Percentiles rank a stretch among this genome's conserved stretches.
Conservation (phyloP, 2,797 vertebrate species). For the Tenualosa ilisha region DNA sequence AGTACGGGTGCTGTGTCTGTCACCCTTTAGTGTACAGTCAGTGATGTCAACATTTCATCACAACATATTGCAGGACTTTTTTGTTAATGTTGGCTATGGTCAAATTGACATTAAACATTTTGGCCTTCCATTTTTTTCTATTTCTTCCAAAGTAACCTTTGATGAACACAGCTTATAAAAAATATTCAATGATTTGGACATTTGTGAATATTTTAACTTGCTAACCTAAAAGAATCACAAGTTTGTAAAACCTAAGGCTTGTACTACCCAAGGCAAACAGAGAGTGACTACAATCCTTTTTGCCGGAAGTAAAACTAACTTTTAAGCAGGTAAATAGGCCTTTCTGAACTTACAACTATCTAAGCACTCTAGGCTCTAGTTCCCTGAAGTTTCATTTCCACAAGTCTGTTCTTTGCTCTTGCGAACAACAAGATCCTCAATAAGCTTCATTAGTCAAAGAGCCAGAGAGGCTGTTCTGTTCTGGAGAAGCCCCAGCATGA, state of each 20-base stretch:
- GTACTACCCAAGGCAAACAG: neutral
- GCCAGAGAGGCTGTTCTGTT: slow-evolving; percentile 42
- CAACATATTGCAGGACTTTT: neutral
- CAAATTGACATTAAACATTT: neutral
- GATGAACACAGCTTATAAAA: neutral
- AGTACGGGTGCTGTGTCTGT: neutral
- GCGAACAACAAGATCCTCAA: slow-evolving; percentile 22
- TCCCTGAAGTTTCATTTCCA: neutral
- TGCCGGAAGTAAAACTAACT: neutral
- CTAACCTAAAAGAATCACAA: too few relatives aligned
- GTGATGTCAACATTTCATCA: neutral
- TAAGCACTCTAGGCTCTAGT: neutral
- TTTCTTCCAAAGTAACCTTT: neutral
- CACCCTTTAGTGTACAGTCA: neutral
- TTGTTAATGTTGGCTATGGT: neutral
- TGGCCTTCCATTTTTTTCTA: neutral
- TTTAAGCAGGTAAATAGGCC: neutral
- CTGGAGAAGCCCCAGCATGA: slow-evolving; percentile 29
- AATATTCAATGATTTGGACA: neutral
- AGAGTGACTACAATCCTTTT: neutral
- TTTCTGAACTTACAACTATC: neutral
- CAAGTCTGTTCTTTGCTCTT: neutral
- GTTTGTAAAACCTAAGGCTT: neutral
- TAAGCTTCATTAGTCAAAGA: slow-evolving; percentile 44
- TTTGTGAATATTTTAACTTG: too few relatives aligned